Percentiles rank a stretch among this genome's conserved stretches.
Conservation (phyloP, 2,888 invertebrate species). For the Drosophila pegasa region DNA sequence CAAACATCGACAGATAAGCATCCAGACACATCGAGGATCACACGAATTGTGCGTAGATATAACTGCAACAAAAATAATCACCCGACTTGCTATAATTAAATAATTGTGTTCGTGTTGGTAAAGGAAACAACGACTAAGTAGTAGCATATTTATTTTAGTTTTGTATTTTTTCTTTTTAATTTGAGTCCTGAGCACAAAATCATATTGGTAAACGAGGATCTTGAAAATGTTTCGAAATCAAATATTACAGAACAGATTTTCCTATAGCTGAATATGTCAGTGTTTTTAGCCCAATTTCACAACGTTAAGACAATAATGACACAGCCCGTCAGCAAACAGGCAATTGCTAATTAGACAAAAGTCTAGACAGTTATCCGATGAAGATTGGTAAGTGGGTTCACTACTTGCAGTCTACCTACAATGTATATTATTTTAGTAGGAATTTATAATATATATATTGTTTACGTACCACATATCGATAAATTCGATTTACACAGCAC, state of each 20-base stretch:
- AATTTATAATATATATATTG: no score
- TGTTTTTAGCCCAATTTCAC: conserved; percentile 18
- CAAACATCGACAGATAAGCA: no score
- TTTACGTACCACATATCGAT: no score
- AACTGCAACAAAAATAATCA: neutral
- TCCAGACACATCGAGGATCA: no score
- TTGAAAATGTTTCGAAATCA: conserved; percentile 20
- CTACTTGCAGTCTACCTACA: conserved; percentile 11
- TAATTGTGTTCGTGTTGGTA: neutral
- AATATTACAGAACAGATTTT: conserved; percentile 12
- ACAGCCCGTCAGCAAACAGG: conserved; percentile 40
- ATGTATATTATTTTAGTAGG: no score
- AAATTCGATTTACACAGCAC: neutral
- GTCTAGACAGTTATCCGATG: conserved; percentile 33
- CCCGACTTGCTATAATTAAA: conserved; percentile 31
- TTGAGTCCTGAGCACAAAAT: conserved; percentile 39
- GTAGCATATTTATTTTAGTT: conserved; percentile 45
- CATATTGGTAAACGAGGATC: conserved; percentile 24
- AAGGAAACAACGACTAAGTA: conserved; percentile 21
- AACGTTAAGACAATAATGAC: conserved; percentile 31
- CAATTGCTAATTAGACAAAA: conserved; percentile 42
- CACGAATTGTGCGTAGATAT: no score
- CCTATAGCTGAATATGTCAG: conserved; percentile 19
- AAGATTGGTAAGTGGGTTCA: conserved; percentile 21
- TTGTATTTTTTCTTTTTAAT: conserved; percentile 18